phyloP scores from a whole-genome alignment of 2,888 invertebrate genomes.

The Willowsia nigromaculata region DNA sequence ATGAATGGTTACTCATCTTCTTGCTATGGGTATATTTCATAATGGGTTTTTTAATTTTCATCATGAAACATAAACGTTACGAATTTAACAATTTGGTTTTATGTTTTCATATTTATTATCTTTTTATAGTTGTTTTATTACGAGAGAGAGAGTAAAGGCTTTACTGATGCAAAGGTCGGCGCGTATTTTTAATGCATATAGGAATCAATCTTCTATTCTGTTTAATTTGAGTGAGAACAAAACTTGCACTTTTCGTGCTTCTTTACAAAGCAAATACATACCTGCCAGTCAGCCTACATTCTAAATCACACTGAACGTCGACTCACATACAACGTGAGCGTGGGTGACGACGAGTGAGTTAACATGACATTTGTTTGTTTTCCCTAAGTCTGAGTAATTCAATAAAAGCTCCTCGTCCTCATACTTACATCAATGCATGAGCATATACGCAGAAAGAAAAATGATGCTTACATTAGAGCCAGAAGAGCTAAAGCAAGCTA shows the following conservation, averaged over 20 bases:
- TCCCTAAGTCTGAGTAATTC: neutral
- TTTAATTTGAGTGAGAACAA: no score
- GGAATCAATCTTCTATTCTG: no score
- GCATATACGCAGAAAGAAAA: neutral
- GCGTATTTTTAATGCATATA: neutral
- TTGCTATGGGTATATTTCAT: neutral
- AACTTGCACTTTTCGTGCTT: no score
- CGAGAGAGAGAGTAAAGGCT: neutral
- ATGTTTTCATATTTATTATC: neutral
- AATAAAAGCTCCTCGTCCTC: neutral
- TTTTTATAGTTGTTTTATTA: neutral
- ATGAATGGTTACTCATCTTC: constrained; percentile 44
- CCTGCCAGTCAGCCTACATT: no score
- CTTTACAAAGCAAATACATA: no score
- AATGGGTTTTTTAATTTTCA: neutral
- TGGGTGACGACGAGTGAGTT: neutral
- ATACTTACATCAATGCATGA: neutral
- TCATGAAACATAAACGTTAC: neutral
- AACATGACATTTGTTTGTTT: constrained; percentile 15
- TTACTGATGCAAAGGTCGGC: neutral
- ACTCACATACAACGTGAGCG: neutral
- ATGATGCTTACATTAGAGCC: neutral
- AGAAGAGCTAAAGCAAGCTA: neutral
- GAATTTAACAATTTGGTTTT: neutral
- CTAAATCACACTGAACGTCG: neutral